phyloP scores from a whole-genome alignment of 2,888 invertebrate genomes.

The Atherix ibis region DNA sequence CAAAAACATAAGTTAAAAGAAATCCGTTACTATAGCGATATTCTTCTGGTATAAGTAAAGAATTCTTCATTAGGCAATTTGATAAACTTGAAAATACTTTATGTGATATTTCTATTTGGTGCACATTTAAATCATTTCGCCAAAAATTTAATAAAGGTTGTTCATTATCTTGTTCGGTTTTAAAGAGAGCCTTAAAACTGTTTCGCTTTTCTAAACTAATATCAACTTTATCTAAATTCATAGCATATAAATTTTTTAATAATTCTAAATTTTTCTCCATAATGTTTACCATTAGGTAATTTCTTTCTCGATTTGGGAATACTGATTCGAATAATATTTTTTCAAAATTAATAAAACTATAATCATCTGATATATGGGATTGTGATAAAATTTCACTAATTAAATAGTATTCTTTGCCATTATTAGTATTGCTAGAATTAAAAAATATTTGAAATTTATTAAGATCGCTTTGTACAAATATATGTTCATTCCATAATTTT shows the following conservation, averaged over 20 bases:
- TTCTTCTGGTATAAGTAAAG: constrained; percentile 6
- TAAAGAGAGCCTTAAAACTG: constrained; percentile 7
- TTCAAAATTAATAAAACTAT: constrained; percentile 6
- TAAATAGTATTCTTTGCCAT: too few species aligned
- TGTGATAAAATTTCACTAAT: constrained; percentile 4
- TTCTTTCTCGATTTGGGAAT: constrained; percentile 7
- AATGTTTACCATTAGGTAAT: constrained; percentile 7
- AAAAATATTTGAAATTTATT: not conserved
- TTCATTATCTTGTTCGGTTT: constrained; percentile 5
- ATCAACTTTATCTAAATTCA: not conserved
- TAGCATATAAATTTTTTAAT: constrained; percentile 2
- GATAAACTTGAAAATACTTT: constrained; percentile 5
- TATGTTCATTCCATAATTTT: constrained; percentile 8
- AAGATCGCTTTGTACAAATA: not conserved
- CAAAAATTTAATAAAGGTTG: constrained; percentile 8
- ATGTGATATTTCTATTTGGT: constrained; percentile 7
- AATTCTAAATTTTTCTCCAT: constrained; percentile 8
- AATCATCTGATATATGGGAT: not conserved
- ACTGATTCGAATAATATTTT: constrained; percentile 8
- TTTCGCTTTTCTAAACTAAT: constrained; percentile 2
- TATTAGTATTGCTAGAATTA: too few species aligned
- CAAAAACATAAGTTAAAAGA: constrained; percentile 7
- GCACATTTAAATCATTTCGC: constrained; percentile 8
- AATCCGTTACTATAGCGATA: constrained; percentile 9
- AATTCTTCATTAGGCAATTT: constrained; percentile 4